A percentile compares a stretch with the other conserved stretches of the same genome.
These are phyloP conservation scores for Pangasianodon gigas DNA, from an alignment of 2,113 vertebrate genomes.

Conservation along the genomic window DNA sequence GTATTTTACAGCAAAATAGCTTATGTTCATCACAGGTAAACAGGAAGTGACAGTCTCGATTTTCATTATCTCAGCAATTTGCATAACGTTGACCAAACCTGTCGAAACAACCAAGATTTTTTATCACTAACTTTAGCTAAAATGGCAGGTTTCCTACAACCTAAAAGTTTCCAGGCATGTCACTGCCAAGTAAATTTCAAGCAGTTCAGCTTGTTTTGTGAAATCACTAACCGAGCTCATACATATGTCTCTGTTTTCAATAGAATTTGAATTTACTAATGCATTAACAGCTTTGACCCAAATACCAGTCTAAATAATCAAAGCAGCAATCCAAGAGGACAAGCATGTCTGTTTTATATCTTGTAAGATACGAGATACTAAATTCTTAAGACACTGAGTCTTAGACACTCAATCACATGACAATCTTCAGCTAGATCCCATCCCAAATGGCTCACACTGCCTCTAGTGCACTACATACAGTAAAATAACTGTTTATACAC, in stretches of 20 bases:
- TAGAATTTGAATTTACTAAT: too few relatives aligned
- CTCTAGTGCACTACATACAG: background rate
- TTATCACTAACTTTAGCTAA: background rate
- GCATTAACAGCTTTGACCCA: background rate
- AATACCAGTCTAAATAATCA: background rate
- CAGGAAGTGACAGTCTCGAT: too few relatives aligned
- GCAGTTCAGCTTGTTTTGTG: background rate
- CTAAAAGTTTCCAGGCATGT: too few relatives aligned
- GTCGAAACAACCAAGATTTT: too few relatives aligned
- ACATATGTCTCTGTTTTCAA: too few relatives aligned
- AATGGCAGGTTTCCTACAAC: background rate
- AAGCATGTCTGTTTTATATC: background rate
- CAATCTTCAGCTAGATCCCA: background rate
- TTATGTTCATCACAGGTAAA: too few relatives aligned
- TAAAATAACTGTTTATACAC: background rate
- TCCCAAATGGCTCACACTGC: background rate
- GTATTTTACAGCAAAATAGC: too few relatives aligned
- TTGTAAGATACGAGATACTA: background rate
- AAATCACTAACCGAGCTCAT: too few relatives aligned
- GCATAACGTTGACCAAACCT: too few relatives aligned
- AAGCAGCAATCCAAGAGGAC: background rate
- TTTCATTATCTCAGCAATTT: too few relatives aligned
- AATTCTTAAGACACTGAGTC: background rate
- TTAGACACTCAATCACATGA: background rate
- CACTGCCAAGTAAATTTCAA: background rate